These are phyloP conservation scores for Rhyacichthys aspro DNA, from an alignment of 2,797 vertebrate species.

Conservation along the genomic window DNA sequence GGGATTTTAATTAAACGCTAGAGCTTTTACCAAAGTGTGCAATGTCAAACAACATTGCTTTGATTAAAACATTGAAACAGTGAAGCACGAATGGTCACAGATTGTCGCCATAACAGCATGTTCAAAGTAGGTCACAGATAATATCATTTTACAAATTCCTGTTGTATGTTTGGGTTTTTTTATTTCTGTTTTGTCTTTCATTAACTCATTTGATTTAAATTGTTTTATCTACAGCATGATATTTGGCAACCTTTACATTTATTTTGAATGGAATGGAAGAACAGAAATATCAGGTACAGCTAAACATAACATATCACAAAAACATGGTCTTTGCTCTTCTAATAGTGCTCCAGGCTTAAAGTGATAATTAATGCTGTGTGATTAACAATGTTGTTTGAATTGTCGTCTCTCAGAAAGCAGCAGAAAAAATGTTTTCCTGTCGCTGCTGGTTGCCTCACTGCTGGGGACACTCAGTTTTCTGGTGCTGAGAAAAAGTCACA, in stretches of 20 bases:
- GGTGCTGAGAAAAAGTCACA: conserved; percentile 63
- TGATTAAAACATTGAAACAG: conserved; percentile 5
- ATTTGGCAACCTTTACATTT: conserved; percentile 87
- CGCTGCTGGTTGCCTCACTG: conserved; percentile 76
- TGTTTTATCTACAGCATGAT: conserved; percentile 77
- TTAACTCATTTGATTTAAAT: not conserved
- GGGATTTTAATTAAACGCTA: conserved; percentile 13
- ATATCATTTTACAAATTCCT: not conserved
- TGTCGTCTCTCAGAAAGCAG: conserved; percentile 69
- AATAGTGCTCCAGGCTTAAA: conserved; percentile 17
- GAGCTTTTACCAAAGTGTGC: conserved; percentile 9
- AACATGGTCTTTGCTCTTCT: conserved; percentile 24
- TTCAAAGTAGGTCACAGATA: conserved; percentile 1
- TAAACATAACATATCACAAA: conserved; percentile 7
- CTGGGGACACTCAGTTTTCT: conserved; percentile 83
- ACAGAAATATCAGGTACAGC: conserved; percentile 80
- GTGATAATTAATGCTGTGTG: conserved; percentile 20
- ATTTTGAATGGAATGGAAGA: conserved; percentile 83
- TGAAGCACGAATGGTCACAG: not conserved
- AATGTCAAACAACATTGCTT: conserved; percentile 3
- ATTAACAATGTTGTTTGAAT: conserved; percentile 41
- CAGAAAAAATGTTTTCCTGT: conserved; percentile 78
- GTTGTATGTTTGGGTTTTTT: not conserved
- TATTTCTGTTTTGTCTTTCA: conserved; percentile 6
- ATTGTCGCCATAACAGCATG: not conserved